Base-by-base conservation (phyloP, 1,140 invertebrate genomes). In the Pantala flavescens region DNA sequence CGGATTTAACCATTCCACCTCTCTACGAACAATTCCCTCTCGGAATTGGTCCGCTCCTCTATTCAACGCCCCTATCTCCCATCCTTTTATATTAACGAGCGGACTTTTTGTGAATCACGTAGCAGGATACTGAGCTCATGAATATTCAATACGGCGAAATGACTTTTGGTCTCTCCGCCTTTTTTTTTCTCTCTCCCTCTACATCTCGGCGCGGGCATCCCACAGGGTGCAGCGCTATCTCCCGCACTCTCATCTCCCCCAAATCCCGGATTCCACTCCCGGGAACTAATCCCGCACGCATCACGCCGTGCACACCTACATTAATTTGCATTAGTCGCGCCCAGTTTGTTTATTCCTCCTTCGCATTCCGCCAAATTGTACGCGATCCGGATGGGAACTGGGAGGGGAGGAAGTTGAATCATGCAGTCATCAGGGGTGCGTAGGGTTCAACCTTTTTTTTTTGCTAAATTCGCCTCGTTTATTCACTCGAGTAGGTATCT, bases 141-240 rank as follows among this genome's bases (percentile, higher is more conserved):
- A 63, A 63, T 63, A 63, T 63, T 63, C 49, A 63, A 63, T 63
- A 63, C 49, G 49, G 49, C n/a, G 49, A 63, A 63, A 63, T 63
- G 49, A 63, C 49, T 63, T 63, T 63, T 63, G 49, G 49, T 12
- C 49, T 49, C 43, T 21, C 16, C 49, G 14, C 16, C n/a, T 1
- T 63, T 63, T 63, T 63, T 63, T 63, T 14, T 12, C 49, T 21
- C 12, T 5, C n/a, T 63, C 49, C 49, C 49, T 63, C 43, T 63
- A 3, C 49, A 63, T 63, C 49, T 63, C 49, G 14, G 49, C 5
- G 16, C 49, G 49, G 49, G 49, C 49, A 63, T 63, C 49, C 49
- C 49, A 3, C 49, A 63, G 49, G 49, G 49, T 12, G 3, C 49
- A 63, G 49, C 49, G 12, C 49, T 19, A 19, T 36, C 28, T 63